These are phyloP conservation scores for Neoaliturus tenellus DNA, from an alignment of 2,888 invertebrate species.

Conservation along the genomic window DNA sequence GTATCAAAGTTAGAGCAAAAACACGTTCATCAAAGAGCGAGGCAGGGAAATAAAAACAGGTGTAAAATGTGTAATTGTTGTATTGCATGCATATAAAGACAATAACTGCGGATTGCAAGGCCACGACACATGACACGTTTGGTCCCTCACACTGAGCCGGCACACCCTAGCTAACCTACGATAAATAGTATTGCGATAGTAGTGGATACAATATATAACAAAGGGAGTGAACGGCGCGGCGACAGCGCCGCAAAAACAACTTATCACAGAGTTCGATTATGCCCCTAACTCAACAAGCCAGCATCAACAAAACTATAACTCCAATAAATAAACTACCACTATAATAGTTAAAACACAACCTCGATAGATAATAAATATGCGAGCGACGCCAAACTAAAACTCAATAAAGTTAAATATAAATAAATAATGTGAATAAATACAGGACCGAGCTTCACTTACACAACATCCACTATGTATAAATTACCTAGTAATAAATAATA, in stretches of 20 bases:
- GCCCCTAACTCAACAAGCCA: conserved; percentile 34
- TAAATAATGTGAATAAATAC: conserved; percentile 3
- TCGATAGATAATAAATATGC: background rate
- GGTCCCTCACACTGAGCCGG: conserved; percentile 29
- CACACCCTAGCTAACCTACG: conserved; percentile 17
- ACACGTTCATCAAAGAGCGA: no score
- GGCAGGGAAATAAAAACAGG: background rate
- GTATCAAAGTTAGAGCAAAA: no score
- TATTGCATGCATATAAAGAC: conserved; percentile 46
- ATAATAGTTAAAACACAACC: conserved; percentile 20
- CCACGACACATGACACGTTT: conserved; percentile 37
- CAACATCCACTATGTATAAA: conserved; percentile 4
- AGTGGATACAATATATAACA: conserved; percentile 1
- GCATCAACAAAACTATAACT: conserved; percentile 30
- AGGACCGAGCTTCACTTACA: background rate
- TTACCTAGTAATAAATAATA: background rate
- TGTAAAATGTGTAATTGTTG: conserved; percentile 28
- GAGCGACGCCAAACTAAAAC: conserved; percentile 18
- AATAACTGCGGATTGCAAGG: conserved; percentile 28
- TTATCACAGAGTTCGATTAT: conserved; percentile 41
- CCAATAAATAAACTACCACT: background rate
- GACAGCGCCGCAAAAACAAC: background rate
- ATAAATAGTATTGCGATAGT: conserved; percentile 32
- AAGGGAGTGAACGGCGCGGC: background rate
- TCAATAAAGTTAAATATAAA: background rate